phyloP scores from a whole-genome alignment of 2,888 invertebrate species.

The Gordius sp. region DNA sequence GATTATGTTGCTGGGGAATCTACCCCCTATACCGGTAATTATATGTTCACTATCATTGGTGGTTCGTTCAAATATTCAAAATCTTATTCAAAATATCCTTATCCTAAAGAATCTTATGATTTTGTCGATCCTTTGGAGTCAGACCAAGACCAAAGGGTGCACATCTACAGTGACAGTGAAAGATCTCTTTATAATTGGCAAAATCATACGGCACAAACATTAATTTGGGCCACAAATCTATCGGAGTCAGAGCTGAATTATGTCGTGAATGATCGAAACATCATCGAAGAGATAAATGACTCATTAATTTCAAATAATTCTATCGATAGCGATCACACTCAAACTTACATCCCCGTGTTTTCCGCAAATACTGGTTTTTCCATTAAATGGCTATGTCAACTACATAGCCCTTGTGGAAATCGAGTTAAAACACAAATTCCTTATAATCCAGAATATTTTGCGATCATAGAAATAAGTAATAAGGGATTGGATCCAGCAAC shows the following conservation, averaged over 20 bases:
- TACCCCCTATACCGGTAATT: slow-evolving; percentile 1
- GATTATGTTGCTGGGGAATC: slow-evolving; percentile 11
- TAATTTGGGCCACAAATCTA: slow-evolving; percentile 9
- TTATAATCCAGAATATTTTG: slow-evolving; percentile 2
- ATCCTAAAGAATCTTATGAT: neutral
- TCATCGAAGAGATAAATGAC: too few species aligned
- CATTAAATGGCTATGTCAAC: slow-evolving; percentile 12
- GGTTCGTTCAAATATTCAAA: neutral
- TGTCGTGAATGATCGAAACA: neutral
- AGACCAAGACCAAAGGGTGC: neutral
- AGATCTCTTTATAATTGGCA: neutral
- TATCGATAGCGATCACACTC: too few species aligned
- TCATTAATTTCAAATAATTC: too few species aligned
- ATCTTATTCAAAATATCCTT: neutral
- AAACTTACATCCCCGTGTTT: neutral
- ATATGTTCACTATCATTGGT: neutral
- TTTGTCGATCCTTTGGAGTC: neutral
- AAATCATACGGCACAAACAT: neutral
- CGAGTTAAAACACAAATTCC: neutral
- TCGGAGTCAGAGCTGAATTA: neutral
- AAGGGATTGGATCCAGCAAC: neutral
- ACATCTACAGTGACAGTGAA: slow-evolving; percentile 3
- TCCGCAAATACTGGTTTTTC: neutral
- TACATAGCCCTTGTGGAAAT: slow-evolving; percentile 6
- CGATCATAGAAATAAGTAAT: neutral